Conservation (phyloP, 2,113 vertebrate species). For the Channa argus region DNA sequence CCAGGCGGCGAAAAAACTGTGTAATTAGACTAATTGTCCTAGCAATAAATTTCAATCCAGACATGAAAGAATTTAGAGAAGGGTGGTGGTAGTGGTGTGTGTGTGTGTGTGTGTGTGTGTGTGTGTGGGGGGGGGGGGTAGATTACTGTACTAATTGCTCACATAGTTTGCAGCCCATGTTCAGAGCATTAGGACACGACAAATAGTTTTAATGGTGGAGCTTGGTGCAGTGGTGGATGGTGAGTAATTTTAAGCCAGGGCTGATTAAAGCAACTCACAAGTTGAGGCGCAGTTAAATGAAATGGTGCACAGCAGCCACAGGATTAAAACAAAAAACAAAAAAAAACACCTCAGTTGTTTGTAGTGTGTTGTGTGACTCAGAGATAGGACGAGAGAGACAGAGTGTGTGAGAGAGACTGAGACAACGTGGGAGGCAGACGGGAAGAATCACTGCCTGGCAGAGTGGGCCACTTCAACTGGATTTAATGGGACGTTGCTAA, state of each 20-base stretch:
- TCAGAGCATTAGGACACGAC: constrained; percentile 40
- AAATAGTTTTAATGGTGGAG: constrained; percentile 37
- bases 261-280: constrained; percentile 59
- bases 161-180: constrained; percentile 50
- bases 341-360: constrained; percentile 25
- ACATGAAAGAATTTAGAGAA: constrained; percentile 77
- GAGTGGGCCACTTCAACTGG: constrained; percentile 46
- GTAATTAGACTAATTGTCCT: constrained; percentile 79
- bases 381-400: constrained; percentile 1
- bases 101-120: too few relatives aligned
- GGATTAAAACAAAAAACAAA: constrained; percentile 30
- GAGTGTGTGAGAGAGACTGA: not conserved
- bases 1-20: constrained; percentile 50
- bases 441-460: constrained; percentile 28
- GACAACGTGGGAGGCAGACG: constrained; percentile 26
- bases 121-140: too few relatives aligned
- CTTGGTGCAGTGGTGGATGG: constrained; percentile 36
- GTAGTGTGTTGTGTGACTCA: constrained; percentile 23
- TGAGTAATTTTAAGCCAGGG: constrained; percentile 60
- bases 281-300: constrained; percentile 55
- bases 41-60: constrained; percentile 80
- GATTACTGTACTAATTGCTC: constrained; percentile 72
- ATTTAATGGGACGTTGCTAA: constrained; percentile 53
- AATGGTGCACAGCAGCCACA: constrained; percentile 51
- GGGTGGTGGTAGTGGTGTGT: not conserved